Percentiles rank a stretch among this genome's conserved stretches.
Evolutionary conservation across 2,797 vertebrate species (phyloP).

Genomic region (Aulostomus chinensis): DNA sequence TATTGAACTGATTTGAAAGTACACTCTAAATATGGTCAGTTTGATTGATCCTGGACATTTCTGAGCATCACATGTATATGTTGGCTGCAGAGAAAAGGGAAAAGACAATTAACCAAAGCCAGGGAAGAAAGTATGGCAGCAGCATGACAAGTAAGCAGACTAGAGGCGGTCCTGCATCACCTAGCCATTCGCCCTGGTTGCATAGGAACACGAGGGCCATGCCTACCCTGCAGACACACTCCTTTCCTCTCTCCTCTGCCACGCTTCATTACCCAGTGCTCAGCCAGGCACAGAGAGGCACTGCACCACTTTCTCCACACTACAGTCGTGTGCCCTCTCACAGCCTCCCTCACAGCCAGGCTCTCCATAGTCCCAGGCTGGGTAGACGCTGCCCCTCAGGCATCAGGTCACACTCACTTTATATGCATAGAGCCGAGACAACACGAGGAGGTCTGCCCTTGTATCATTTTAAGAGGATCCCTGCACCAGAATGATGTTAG

Average conservation of each 20-base stretch:
- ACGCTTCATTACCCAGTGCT: conserved; percentile 80
- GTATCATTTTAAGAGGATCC: conserved; percentile 3
- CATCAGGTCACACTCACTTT: conserved; percentile 64
- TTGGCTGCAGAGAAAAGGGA: not conserved
- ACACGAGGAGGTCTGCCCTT: conserved; percentile 25
- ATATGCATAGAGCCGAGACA: conserved; percentile 34
- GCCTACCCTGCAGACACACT: conserved; percentile 80
- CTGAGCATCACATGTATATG: conserved; percentile 10
- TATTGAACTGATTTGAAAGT: conserved; percentile 3
- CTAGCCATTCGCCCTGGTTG: conserved; percentile 76
- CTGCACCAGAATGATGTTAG: not conserved
- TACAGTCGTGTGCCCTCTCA: conserved; percentile 59
- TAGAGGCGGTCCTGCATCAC: conserved; percentile 71
- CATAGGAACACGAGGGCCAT: conserved; percentile 77
- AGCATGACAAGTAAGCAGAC: conserved; percentile 73
- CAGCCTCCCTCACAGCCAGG: conserved; percentile 46
- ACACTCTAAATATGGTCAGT: not conserved
- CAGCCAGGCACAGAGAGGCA: conserved; percentile 78
- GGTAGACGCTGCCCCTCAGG: conserved; percentile 62
- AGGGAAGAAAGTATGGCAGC: conserved; percentile 56
- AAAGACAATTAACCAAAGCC: conserved; percentile 32
- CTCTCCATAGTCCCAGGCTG: conserved; percentile 52
- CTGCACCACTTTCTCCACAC: conserved; percentile 75
- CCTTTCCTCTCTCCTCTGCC: conserved; percentile 74
- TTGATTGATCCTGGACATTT: conserved; percentile 13